Evolutionary conservation across 2,113 vertebrate species (phyloP), one percentile per base, ranked within the genome.

Genomic region (Bos taurus): DNA sequence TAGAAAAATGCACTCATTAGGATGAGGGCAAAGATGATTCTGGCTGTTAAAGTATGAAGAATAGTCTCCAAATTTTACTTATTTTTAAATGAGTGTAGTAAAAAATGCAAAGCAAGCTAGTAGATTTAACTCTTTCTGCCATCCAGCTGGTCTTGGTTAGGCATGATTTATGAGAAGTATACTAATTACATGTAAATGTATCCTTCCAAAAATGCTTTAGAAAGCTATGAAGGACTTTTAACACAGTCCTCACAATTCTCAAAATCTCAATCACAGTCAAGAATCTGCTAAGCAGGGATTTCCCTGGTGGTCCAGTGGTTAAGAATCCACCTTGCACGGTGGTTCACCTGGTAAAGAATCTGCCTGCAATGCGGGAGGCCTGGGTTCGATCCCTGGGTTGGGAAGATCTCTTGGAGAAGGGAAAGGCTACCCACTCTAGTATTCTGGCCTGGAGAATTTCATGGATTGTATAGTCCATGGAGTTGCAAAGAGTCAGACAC

Each of bases 31-130:
- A 96, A 96, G 82, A 64, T 57, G 28, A 91, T 59, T 60, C 87
- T 97, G 74, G 26, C 25, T 97, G 19, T 86, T 86, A 93, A 97
- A 93, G n/a, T 90, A 26, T 60, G 3, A 92, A 85, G 26, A 93
- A 81, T 59, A 93, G 48, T 57, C 57, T 52, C 23, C 88, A 81
- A 26, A 88, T 26, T 62, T 80, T 23, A 36, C 17, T 57, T 59
- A 91, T 84, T 95, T 97, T 59, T n/a, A 91, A 95, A 81, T 59
- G 56, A 95, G n/a, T 82, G 88, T 11, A 82, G 64, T 59, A 17
- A 95, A 95, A 60, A 88, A 95, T 77, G 15, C 21, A 91, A 93
- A 82, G 4, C 48, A 91, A 93, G 7, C 54, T 94, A 67, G 62
- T 81, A 71, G 84, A 96, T 23, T 71, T 87, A n/a, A 92, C 26